Conservation (phyloP, 2,113 vertebrate species). For the Petrocephalus microphthalmus region DNA sequence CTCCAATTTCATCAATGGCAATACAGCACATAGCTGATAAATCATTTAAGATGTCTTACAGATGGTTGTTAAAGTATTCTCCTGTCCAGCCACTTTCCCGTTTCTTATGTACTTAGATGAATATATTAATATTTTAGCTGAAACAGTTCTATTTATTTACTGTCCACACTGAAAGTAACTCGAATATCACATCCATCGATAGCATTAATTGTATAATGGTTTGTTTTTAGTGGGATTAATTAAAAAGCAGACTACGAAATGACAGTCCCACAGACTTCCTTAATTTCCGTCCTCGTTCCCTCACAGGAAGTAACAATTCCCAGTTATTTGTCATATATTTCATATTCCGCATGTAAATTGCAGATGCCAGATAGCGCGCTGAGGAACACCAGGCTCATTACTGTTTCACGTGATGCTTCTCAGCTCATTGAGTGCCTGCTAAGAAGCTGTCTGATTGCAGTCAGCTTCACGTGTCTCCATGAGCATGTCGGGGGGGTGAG, state of each 20-base stretch:
- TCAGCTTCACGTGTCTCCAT: background rate
- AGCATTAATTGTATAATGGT: background rate
- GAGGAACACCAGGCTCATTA: background rate
- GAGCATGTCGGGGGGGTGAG: background rate
- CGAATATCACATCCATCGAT: background rate
- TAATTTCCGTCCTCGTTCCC: background rate
- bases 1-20: background rate
- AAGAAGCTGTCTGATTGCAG: constrained; percentile 6
- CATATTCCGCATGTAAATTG: background rate
- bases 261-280: background rate
- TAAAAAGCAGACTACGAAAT: background rate
- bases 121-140: background rate
- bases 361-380: background rate
- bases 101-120: background rate
- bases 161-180: background rate
- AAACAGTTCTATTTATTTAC: background rate
- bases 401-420: background rate
- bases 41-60: background rate
- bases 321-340: background rate
- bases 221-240: background rate
- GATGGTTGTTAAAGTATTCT: background rate
- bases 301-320: background rate
- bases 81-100: background rate
- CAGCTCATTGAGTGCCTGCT: background rate
- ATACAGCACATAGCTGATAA: background rate